Evolutionary conservation across 2,797 vertebrate species (phyloP).

Genomic region (Emys orbicularis): DNA sequence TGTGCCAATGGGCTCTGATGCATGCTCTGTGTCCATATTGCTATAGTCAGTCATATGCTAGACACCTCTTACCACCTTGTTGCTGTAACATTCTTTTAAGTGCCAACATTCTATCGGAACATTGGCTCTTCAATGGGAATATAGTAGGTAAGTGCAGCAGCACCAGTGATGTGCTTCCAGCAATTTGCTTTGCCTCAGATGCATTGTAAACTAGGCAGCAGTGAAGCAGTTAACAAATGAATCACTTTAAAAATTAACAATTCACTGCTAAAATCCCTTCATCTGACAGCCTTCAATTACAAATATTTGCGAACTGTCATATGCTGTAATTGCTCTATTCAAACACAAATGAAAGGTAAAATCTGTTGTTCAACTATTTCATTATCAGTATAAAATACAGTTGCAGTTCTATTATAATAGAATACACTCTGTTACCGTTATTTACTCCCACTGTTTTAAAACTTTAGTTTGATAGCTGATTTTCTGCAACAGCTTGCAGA

Average conservation of each 20-base stretch:
- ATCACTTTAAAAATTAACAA: slow-evolving; percentile 1
- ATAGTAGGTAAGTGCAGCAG: neutral
- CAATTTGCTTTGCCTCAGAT: neutral
- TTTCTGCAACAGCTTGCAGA: neutral
- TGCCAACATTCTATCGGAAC: fast-evolving
- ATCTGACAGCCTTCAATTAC: slow-evolving; percentile 54
- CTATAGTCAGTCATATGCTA: neutral
- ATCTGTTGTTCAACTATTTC: slow-evolving; percentile 30
- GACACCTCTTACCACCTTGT: neutral
- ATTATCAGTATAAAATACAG: slow-evolving; percentile 7
- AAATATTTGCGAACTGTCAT: slow-evolving; percentile 36
- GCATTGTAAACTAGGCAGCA: neutral
- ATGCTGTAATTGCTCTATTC: slow-evolving; percentile 25
- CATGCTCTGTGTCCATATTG: fast-evolving
- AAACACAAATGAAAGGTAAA: slow-evolving; percentile 39
- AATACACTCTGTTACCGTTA: slow-evolving; percentile 26
- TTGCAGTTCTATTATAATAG: slow-evolving; percentile 1
- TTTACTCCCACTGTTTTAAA: slow-evolving; percentile 58
- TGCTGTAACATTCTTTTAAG: neutral
- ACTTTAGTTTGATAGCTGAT: neutral
- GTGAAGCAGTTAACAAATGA: slow-evolving; percentile 2
- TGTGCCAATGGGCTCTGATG: fast-evolving
- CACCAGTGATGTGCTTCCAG: fast-evolving
- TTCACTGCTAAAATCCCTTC: slow-evolving; percentile 20
- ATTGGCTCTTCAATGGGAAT: neutral